A percentile compares a stretch with the other conserved stretches of the same genome.
phyloP scores from a whole-genome alignment of 2,797 vertebrate species.

The Jordanella pulchra region DNA sequence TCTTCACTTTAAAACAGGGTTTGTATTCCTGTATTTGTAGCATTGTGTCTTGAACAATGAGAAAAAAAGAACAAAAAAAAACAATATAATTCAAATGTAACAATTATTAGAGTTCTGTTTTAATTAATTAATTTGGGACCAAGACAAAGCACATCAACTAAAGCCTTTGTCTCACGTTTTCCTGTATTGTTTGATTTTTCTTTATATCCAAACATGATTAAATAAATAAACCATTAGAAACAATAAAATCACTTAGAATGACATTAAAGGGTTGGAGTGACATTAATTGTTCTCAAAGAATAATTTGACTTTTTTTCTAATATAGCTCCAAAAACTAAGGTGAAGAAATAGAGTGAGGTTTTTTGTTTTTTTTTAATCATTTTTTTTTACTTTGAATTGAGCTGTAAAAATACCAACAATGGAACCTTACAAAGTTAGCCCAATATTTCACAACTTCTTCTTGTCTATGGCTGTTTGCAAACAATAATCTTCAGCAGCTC shows the following conservation, averaged over 20 bases:
- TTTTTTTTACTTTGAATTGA: constrained; percentile 49
- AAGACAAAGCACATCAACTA: constrained; percentile 18
- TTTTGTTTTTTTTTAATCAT: background rate
- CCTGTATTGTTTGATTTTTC: constrained; percentile 14
- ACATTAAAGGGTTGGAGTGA: constrained; percentile 16
- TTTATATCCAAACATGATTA: constrained; percentile 7
- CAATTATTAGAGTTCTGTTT: constrained; percentile 11
- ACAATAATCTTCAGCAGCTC: background rate
- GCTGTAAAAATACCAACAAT: constrained; percentile 26
- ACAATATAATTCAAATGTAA: constrained; percentile 31
- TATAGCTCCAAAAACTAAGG: constrained; percentile 13
- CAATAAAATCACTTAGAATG: constrained; percentile 15
- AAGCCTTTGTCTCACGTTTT: constrained; percentile 38
- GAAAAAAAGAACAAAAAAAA: constrained; percentile 1
- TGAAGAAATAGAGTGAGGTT: constrained; percentile 4
- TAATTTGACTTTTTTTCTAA: constrained; percentile 2
- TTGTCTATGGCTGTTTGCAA: background rate
- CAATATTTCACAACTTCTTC: background rate
- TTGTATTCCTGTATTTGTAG: background rate
- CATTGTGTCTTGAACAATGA: constrained; percentile 11
- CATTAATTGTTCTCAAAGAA: constrained; percentile 13
- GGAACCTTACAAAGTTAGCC: background rate
- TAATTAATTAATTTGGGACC: constrained; percentile 11
- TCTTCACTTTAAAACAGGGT: constrained; percentile 4
- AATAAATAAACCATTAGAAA: constrained; percentile 17